A percentile compares a stretch with the other conserved stretches of the same genome.
These are phyloP conservation scores for Dynastes tityus DNA, from an alignment of 2,888 invertebrate genomes.

Conservation along the genomic window DNA sequence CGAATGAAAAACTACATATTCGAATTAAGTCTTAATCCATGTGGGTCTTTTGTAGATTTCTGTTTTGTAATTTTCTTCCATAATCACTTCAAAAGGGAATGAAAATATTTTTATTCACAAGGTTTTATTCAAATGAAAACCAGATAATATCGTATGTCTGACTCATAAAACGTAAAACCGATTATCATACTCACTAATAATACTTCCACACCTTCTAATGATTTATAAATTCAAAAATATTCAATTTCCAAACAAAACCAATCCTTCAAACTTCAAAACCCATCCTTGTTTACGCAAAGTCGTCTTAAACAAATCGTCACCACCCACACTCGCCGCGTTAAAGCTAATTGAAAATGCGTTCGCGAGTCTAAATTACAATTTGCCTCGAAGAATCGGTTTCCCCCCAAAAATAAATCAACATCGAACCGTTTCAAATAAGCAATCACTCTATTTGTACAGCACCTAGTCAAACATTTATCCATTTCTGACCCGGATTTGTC, in stretches of 20 bases:
- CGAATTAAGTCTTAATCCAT: no score
- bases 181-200: neutral
- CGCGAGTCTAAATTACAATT: conserved; percentile 4
- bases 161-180: neutral
- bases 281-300: neutral
- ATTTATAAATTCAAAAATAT: neutral
- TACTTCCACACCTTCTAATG: no score
- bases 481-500: conserved; percentile 22
- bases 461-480: conserved; percentile 36
- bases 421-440: conserved; percentile 26
- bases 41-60: no score
- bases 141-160: no score
- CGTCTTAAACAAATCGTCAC: neutral
- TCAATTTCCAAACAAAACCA: neutral
- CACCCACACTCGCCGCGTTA: neutral
- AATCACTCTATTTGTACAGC: conserved; percentile 35
- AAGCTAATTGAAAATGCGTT: neutral
- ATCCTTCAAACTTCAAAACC: neutral
- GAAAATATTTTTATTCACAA: no score
- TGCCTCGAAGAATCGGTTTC: conserved; percentile 11
- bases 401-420: conserved; percentile 33
- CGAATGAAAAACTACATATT: no score
- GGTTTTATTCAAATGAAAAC: no score
- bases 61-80: no score
- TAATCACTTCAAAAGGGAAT: no score